Percentiles rank a stretch among this genome's conserved stretches.
Evolutionary conservation across 1,140 invertebrate genomes (phyloP).

Genomic region (Agraylea sexmaculata): DNA sequence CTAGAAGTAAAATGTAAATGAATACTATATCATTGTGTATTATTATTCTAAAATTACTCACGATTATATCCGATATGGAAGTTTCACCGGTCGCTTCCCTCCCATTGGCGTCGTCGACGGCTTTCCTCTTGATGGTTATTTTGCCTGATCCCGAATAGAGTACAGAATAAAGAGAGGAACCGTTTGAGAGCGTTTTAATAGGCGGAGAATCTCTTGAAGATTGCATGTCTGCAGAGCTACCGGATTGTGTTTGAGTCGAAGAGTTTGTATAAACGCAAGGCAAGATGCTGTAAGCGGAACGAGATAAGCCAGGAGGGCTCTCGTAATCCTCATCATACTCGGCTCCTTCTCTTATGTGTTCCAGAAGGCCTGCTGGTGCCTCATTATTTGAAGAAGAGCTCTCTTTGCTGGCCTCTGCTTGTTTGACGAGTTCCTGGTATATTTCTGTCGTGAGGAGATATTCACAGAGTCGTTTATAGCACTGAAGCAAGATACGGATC

Average conservation of each 20-base stretch:
- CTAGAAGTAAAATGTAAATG: constrained; percentile 25
- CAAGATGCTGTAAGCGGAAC: constrained; percentile 58
- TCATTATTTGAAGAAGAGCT: too few species aligned
- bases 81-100: constrained; percentile 14
- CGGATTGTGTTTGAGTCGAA: constrained; percentile 45
- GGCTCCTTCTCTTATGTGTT: constrained; percentile 67
- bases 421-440: constrained; percentile 48
- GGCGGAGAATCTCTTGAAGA: constrained; percentile 27
- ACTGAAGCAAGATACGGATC: constrained; percentile 66
- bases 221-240: constrained; percentile 9
- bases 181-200: constrained; percentile 50
- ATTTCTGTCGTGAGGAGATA: constrained; percentile 62
- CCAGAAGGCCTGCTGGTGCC: constrained; percentile 51
- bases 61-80: constrained; percentile 1
- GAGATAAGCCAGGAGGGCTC: constrained; percentile 52
- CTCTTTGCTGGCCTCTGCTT: constrained; percentile 39
- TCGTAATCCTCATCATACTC: constrained; percentile 67
- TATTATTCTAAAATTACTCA: neutral
- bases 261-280: constrained; percentile 61
- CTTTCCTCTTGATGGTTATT: constrained; percentile 71
- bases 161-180: constrained; percentile 62
- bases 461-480: constrained; percentile 79
- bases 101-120: constrained; percentile 36
- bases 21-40: neutral
- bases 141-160: constrained; percentile 66